phyloP scores from a whole-genome alignment of 2,888 invertebrate genomes.

The Neria commutata region DNA sequence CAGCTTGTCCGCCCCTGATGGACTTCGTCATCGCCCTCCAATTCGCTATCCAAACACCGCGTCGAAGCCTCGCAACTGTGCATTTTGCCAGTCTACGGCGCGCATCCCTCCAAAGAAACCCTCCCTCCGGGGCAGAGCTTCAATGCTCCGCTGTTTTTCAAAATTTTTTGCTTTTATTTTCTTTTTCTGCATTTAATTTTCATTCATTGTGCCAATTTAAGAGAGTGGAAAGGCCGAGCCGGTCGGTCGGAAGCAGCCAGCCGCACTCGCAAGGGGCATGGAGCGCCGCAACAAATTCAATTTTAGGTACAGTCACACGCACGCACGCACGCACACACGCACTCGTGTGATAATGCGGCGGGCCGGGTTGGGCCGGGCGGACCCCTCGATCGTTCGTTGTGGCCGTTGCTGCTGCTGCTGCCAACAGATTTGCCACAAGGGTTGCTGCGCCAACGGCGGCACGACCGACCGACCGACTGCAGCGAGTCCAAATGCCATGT shows the following conservation, averaged over 20 bases:
- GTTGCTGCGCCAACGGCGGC: no score
- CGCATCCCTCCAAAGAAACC: neutral
- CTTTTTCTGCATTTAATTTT: slow-evolving; percentile 7
- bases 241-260: neutral
- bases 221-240: neutral
- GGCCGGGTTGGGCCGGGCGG: no score
- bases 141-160: neutral
- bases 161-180: neutral
- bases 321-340: neutral
- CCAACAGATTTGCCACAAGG: no score
- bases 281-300: neutral
- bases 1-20: neutral
- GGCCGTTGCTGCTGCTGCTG: slow-evolving; percentile 22
- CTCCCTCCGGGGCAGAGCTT: no score
- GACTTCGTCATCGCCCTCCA: no score
- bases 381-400: neutral
- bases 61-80: no score
- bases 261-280: neutral
- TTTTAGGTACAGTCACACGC: neutral
- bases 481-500: no score
- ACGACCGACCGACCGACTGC: no score
- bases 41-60: no score
- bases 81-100: slow-evolving; percentile 5
- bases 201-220: slow-evolving; percentile 13
- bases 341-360: no score